These are phyloP conservation scores for Cheilosia scutellata DNA, from an alignment of 2,888 invertebrate species.

Conservation along the genomic window DNA sequence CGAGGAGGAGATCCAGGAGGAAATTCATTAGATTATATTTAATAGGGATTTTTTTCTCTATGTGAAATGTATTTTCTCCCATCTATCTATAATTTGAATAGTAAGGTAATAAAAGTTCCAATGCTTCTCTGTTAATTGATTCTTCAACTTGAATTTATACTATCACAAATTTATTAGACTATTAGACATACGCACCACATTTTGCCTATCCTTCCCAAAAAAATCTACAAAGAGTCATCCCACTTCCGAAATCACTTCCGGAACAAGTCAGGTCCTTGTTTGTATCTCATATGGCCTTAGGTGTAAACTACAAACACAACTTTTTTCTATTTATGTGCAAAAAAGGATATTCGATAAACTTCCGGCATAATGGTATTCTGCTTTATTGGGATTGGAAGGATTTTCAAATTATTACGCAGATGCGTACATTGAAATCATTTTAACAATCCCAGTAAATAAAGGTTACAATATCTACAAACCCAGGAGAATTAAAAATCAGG, in stretches of 20 bases:
- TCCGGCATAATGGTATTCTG: constrained; percentile 1
- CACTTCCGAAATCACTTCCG: neutral
- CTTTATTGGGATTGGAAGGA: constrained; percentile 11
- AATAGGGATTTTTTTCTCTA: no score
- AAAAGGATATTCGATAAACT: constrained; percentile 9
- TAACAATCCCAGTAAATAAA: constrained; percentile 10
- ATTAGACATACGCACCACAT: neutral
- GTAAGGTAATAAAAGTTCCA: no score
- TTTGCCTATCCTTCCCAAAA: neutral
- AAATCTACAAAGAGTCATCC: neutral
- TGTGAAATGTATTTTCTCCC: no score
- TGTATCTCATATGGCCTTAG: neutral
- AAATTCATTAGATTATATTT: constrained; percentile 75
- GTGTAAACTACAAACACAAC: neutral
- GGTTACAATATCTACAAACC: neutral
- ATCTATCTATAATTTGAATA: no score
- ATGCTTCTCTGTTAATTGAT: no score
- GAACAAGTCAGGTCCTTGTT: neutral
- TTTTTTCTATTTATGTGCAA: neutral
- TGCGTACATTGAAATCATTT: neutral
- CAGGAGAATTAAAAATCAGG: constrained; percentile 21
- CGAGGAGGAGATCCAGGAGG: constrained; percentile 83
- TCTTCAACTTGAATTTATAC: no score
- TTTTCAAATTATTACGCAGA: constrained; percentile 17
- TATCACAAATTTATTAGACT: no score